These are phyloP conservation scores for Oxyteleia sp. DNA, from an alignment of 2,888 invertebrate species.

Conservation along the genomic window DNA sequence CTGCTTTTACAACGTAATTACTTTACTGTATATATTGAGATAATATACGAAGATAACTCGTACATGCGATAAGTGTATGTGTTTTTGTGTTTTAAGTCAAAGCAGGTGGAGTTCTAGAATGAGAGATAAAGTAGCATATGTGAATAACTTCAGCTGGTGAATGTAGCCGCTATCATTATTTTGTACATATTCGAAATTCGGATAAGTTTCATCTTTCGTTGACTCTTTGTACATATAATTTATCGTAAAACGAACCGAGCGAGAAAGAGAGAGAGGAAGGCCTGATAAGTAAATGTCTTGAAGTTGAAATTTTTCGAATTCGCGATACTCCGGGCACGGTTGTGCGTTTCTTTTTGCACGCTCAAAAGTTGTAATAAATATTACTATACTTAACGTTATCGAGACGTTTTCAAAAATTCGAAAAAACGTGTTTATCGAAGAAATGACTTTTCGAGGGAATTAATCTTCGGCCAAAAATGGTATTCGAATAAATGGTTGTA, in stretches of 20 bases:
- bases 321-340: too few species aligned
- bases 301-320: too few species aligned
- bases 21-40: conserved; percentile 44
- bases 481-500: too few species aligned
- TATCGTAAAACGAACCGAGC: conserved; percentile 3
- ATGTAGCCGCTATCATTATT: conserved; percentile 26
- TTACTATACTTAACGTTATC: too few species aligned
- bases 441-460: too few species aligned
- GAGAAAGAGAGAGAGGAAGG: too few species aligned
- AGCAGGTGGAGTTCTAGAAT: conserved; percentile 51
- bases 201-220: conserved; percentile 28
- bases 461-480: too few species aligned
- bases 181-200: conserved; percentile 29
- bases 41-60: conserved; percentile 50
- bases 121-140: conserved; percentile 58
- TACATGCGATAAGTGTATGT: conserved; percentile 48
- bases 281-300: too few species aligned
- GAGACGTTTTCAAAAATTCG: too few species aligned
- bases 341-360: too few species aligned
- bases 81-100: conserved; percentile 58
- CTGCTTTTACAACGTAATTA: conserved; percentile 47
- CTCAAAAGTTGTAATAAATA: too few species aligned
- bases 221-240: conserved; percentile 18
- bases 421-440: too few species aligned
- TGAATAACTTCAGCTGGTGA: conserved; percentile 49